Evolutionary conservation across 2,888 invertebrate species (phyloP).

Genomic region (Willowsia nigromaculata): DNA sequence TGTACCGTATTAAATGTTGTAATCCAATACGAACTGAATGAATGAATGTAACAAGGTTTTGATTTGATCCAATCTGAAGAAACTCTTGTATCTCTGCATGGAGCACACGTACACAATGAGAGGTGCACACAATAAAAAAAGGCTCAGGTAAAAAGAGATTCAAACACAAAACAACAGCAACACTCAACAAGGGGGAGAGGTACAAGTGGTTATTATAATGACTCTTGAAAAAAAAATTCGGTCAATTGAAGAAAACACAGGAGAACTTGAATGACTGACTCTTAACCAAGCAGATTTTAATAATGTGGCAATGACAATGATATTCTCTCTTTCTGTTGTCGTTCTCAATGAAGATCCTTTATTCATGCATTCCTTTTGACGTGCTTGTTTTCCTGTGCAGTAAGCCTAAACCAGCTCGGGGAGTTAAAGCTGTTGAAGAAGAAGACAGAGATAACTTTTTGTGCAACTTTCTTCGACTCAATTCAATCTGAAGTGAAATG

Average conservation of each 20-base stretch:
- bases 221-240: constrained; percentile 55
- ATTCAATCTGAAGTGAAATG: constrained; percentile 48
- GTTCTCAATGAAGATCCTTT: constrained; percentile 27
- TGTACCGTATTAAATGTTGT: constrained; percentile 71
- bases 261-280: constrained; percentile 46
- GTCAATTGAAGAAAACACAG: constrained; percentile 64
- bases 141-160: neutral
- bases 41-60: constrained; percentile 57
- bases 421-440: constrained; percentile 16
- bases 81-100: constrained; percentile 68
- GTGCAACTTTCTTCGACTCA: constrained; percentile 46
- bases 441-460: constrained; percentile 31
- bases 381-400: constrained; percentile 50
- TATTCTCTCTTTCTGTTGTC: constrained; percentile 26
- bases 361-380: constrained; percentile 29
- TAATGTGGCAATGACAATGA: constrained; percentile 65
- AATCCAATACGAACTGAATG: constrained; percentile 66
- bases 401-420: constrained; percentile 51
- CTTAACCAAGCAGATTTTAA: constrained; percentile 39
- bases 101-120: constrained; percentile 67
- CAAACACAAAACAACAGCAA: neutral
- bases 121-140: constrained; percentile 9
- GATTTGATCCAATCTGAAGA: constrained; percentile 66
- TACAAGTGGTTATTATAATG: constrained; percentile 64
- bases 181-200: constrained; percentile 16